Percentiles rank a stretch among this genome's conserved stretches.
phyloP scores from a whole-genome alignment of 2,113 vertebrate species.

The Hippocampus abdominalis region DNA sequence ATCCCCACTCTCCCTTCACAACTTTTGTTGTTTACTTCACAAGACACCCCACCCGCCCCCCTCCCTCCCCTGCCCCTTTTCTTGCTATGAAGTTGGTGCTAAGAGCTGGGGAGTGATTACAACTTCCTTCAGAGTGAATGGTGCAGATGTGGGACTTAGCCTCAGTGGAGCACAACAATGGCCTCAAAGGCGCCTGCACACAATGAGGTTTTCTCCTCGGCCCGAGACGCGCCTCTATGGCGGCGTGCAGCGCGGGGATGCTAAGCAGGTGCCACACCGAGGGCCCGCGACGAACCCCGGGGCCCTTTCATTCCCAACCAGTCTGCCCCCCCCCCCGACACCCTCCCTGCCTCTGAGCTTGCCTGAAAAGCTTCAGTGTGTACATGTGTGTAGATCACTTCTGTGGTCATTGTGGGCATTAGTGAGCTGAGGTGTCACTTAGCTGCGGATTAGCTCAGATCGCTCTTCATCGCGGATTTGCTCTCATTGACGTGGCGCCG shows the following conservation, averaged over 20 bases:
- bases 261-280: conserved; percentile 75
- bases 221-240: conserved; percentile 73
- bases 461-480: conserved; percentile 69
- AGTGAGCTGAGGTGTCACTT: conserved; percentile 72
- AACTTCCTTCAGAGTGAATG: conserved; percentile 73
- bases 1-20: conserved; percentile 18
- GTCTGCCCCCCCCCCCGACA: conserved; percentile 23
- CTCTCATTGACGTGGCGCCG: conserved; percentile 51
- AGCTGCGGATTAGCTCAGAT: conserved; percentile 69
- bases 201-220: conserved; percentile 71
- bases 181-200: conserved; percentile 69
- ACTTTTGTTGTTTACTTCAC: conserved; percentile 40
- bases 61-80: conserved; percentile 51
- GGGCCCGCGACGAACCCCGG: conserved; percentile 44
- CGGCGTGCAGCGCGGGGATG: conserved; percentile 64
- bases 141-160: conserved; percentile 74
- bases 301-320: conserved; percentile 57
- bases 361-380: conserved; percentile 59
- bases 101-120: conserved; percentile 71
- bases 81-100: conserved; percentile 56
- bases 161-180: conserved; percentile 70
- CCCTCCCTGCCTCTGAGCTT: neutral
- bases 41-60: neutral
- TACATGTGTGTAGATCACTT: conserved; percentile 60
- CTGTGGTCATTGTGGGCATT: conserved; percentile 69